phyloP scores from a whole-genome alignment of 2,888 invertebrate genomes.

The Leptarthrus brevirostris region DNA sequence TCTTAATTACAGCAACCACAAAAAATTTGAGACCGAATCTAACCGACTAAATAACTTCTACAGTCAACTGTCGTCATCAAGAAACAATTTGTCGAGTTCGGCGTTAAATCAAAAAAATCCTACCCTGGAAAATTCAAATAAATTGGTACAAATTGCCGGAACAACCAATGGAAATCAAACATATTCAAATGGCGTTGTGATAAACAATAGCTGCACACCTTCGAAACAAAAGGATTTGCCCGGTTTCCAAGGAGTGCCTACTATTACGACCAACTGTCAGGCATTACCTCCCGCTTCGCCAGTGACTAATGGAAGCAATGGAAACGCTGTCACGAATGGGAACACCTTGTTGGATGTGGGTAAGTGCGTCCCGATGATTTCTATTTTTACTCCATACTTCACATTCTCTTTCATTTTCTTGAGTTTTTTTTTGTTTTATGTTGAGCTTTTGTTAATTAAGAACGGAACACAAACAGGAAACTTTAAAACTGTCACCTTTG shows the following conservation, averaged over 20 bases:
- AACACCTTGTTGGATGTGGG: constrained; percentile 28
- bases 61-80: constrained; percentile 63
- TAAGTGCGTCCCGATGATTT: constrained; percentile 37
- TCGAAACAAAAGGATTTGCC: constrained; percentile 26
- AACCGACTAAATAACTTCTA: constrained; percentile 66
- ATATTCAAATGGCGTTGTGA: constrained; percentile 52
- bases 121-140: constrained; percentile 49
- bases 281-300: constrained; percentile 19
- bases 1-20: constrained; percentile 58
- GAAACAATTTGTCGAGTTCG: constrained; percentile 57
- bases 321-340: constrained; percentile 42
- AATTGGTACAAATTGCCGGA: constrained; percentile 44
- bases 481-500: too few species aligned
- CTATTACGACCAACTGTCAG: constrained; percentile 9
- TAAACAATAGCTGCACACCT: constrained; percentile 38
- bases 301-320: constrained; percentile 40
- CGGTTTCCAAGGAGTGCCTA: constrained; percentile 2
- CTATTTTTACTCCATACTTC: constrained; percentile 48
- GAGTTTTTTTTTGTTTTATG: neutral
- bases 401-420: neutral
- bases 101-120: constrained; percentile 49
- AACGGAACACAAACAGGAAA: too few species aligned
- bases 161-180: constrained; percentile 31
- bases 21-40: constrained; percentile 65
- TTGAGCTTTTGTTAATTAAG: neutral